Base-by-base conservation (phyloP, 2,797 vertebrate species). In the Pelodytes ibericus region DNA sequence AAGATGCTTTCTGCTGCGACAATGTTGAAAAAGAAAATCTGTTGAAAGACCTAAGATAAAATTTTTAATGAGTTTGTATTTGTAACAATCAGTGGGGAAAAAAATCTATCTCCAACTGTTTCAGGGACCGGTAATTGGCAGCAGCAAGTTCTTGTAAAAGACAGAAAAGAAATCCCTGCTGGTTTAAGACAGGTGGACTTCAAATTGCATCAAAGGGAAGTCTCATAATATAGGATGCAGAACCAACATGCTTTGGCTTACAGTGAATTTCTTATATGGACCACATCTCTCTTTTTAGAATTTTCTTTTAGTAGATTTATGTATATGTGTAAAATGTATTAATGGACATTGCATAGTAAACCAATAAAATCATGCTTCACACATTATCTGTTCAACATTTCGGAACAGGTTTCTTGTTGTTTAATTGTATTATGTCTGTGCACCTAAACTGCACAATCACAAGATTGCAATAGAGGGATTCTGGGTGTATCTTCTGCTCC, bases 31-130 rank as follows among this genome's bases (percentile, higher is more conserved):
- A 80, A 74, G 59, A 77, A 80, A 74, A 51, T 71, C 58, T 9
- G 74, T 78, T 68, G 59, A 74, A 85, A 81, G 29, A 73, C 76
- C 29, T 80, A 84, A 83, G 67, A 84, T 58, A 75, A 81, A 75
- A 82, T 82, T 79, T 88, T 85, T 87, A 85, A 85, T 85, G 82
- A 84, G 84, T 84, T 86, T 84, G n/a, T 86, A 81, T 86, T 86
- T 83, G 71, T 81, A 79, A 79, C 81, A 84, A 65, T 77, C 80
- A 84, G 75, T 77, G 51, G 44, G 67, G 70, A 61, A 67, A 74
- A 81, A 80, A 59, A 61, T 59, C 61, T 51, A 61, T 65, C 74
- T 85, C 83, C 84, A 84, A 63, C 82, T 84, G 83, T 83, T 82
- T 83, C 44, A 79, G 71, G 36, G 82, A 57, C 72, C 75, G 66